phyloP scores from a whole-genome alignment of 2,888 invertebrate species.

The Aphrophora alni region DNA sequence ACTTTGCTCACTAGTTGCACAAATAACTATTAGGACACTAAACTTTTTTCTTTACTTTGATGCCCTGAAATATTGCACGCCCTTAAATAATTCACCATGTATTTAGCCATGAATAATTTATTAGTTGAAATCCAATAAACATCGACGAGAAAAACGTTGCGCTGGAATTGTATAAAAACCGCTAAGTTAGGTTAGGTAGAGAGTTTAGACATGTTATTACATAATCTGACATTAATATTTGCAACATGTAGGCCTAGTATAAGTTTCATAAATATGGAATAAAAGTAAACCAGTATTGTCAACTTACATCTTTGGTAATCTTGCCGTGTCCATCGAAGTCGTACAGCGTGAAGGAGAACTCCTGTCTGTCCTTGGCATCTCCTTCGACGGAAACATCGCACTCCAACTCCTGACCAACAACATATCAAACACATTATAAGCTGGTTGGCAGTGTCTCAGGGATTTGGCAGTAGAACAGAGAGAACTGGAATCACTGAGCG shows the following conservation, averaged over 20 bases:
- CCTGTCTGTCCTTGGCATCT: conserved; percentile 64
- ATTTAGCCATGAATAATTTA: too few relatives aligned
- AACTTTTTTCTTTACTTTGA: too few relatives aligned
- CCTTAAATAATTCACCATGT: too few relatives aligned
- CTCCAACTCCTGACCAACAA: conserved; percentile 76
- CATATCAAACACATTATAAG: not conserved
- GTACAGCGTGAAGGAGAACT: conserved; percentile 87
- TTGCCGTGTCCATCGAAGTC: conserved; percentile 92
- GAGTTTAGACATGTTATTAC: too few relatives aligned
- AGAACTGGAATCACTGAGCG: not conserved
- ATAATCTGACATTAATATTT: not conserved
- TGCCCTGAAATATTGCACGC: too few relatives aligned
- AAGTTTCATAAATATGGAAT: not conserved
- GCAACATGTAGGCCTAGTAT: not conserved
- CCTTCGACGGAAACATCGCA: conserved; percentile 88
- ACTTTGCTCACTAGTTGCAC: too few relatives aligned
- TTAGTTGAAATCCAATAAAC: too few relatives aligned
- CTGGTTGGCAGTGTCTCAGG: not conserved
- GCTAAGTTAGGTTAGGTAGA: too few relatives aligned
- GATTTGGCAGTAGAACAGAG: not conserved
- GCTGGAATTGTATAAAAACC: too few relatives aligned
- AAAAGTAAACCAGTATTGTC: not conserved
- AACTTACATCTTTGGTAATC: conserved; percentile 87
- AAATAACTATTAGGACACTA: too few relatives aligned
- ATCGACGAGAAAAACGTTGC: too few relatives aligned